Conservation (phyloP, 2,888 invertebrate species). For the Lochmaea capreae region DNA sequence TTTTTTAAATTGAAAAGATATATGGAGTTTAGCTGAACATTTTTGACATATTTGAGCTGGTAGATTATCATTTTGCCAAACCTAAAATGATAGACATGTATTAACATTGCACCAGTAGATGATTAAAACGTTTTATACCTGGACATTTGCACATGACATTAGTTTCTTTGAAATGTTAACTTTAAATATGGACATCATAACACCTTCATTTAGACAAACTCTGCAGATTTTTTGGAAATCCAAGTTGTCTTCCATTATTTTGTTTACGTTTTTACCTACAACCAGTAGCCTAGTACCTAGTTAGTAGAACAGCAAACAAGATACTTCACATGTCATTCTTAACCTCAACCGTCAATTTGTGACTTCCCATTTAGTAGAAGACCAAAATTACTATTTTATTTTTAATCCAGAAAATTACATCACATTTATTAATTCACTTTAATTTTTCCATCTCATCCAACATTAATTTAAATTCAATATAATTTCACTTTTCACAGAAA, state of each 20-base stretch:
- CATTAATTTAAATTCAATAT: too few species aligned
- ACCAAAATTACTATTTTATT: too few species aligned
- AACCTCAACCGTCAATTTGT: too few species aligned
- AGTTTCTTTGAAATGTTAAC: constrained; percentile 66
- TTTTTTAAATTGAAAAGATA: constrained; percentile 66
- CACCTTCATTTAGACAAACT: constrained; percentile 63
- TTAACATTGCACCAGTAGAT: too few species aligned
- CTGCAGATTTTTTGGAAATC: constrained; percentile 65
- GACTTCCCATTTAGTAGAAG: too few species aligned
- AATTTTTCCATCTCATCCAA: too few species aligned
- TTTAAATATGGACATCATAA: constrained; percentile 66
- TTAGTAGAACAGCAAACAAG: not conserved
- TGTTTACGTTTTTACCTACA: constrained; percentile 9
- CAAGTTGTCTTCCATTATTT: constrained; percentile 40
- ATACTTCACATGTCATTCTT: not conserved
- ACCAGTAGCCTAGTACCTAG: not conserved
- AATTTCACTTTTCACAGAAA: too few species aligned
- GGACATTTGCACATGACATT: constrained; percentile 66
- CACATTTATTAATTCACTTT: too few species aligned
- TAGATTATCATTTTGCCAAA: constrained; percentile 66
- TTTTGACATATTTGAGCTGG: constrained; percentile 66
- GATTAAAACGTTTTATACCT: constrained; percentile 54
- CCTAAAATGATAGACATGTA: constrained; percentile 53
- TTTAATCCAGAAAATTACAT: too few species aligned
- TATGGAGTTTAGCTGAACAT: constrained; percentile 65